phyloP scores from a whole-genome alignment of 2,888 invertebrate genomes.

The Agrilus biguttatus region DNA sequence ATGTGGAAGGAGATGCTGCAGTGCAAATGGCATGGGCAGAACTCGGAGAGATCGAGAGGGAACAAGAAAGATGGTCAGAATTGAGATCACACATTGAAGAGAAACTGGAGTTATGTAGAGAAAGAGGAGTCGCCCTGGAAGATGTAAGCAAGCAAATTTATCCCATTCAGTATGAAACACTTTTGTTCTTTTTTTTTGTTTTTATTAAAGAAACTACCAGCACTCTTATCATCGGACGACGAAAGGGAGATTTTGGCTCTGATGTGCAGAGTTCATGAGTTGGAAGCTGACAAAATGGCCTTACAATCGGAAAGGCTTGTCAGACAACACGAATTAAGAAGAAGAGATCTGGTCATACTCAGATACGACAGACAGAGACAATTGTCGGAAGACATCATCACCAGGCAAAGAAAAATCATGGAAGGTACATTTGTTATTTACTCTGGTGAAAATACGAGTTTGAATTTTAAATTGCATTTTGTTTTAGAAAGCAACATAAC shows the following conservation, averaged over 20 bases:
- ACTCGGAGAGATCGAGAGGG: slow-evolving; percentile 68
- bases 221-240: slow-evolving; percentile 71
- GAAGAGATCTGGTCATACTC: slow-evolving; percentile 70
- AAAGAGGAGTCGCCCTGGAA: slow-evolving; percentile 65
- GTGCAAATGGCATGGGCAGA: slow-evolving; percentile 75
- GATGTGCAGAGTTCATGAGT: slow-evolving; percentile 81
- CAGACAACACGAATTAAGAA: slow-evolving; percentile 71
- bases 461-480: neutral
- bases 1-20: slow-evolving; percentile 45
- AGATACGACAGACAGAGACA: slow-evolving; percentile 72
- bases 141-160: slow-evolving; percentile 46
- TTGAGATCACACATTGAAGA: slow-evolving; percentile 64
- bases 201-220: slow-evolving; percentile 65
- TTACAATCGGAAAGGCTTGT: slow-evolving; percentile 76
- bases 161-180: neutral
- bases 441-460: neutral
- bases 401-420: slow-evolving; percentile 69
- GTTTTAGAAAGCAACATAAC: slow-evolving; percentile 49
- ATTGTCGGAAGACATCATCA: slow-evolving; percentile 84
- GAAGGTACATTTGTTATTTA: slow-evolving; percentile 45
- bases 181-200: neutral
- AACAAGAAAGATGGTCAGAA: slow-evolving; percentile 67
- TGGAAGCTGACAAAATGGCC: slow-evolving; percentile 89
- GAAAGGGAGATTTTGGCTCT: slow-evolving; percentile 79
- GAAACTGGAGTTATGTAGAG: slow-evolving; percentile 66